Evolutionary conservation across 2,888 invertebrate genomes (phyloP).

Genomic region (Pristionchus arcanus): DNA sequence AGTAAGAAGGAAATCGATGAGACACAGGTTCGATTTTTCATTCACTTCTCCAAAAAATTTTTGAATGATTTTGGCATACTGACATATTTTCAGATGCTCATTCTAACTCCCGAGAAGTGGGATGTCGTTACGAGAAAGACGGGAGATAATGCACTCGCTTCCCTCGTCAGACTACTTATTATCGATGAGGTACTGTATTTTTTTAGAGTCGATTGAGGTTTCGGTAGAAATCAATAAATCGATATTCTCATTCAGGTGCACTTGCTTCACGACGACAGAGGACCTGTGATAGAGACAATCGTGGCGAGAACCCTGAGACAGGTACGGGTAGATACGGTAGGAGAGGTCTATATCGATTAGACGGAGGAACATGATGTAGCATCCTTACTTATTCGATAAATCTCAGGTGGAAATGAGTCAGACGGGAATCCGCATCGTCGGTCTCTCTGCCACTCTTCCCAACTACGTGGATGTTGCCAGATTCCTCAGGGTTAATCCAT

Average conservation of each 20-base stretch:
- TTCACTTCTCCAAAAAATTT: background rate
- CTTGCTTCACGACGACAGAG: conserved; percentile 95
- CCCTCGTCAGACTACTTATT: conserved; percentile 93
- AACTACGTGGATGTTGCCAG: conserved; percentile 96
- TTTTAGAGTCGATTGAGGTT: background rate
- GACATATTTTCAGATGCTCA: conserved; percentile 86
- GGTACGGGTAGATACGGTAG: conserved; percentile 85
- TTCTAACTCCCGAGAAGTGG: conserved; percentile 99
- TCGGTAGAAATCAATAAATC: background rate
- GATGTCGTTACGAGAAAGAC: conserved; percentile 96
- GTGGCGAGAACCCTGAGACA: conserved; percentile 95
- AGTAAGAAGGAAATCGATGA: conserved; percentile 94
- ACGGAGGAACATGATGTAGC: background rate
- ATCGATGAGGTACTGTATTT: conserved; percentile 87
- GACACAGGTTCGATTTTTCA: conserved; percentile 85
- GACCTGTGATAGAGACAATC: conserved; percentile 96
- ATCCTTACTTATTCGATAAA: background rate
- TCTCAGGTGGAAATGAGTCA: conserved; percentile 82
- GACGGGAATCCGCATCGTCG: conserved; percentile 93
- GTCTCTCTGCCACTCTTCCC: conserved; percentile 91
- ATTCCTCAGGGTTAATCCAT: conserved; percentile 94
- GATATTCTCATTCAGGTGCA: conserved; percentile 84
- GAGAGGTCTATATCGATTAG: background rate
- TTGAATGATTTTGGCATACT: background rate
- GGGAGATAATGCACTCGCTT: conserved; percentile 92